Percentiles rank a stretch among this genome's conserved stretches.
phyloP scores from a whole-genome alignment of 2,797 vertebrate species.

The Acanthornis magna region DNA sequence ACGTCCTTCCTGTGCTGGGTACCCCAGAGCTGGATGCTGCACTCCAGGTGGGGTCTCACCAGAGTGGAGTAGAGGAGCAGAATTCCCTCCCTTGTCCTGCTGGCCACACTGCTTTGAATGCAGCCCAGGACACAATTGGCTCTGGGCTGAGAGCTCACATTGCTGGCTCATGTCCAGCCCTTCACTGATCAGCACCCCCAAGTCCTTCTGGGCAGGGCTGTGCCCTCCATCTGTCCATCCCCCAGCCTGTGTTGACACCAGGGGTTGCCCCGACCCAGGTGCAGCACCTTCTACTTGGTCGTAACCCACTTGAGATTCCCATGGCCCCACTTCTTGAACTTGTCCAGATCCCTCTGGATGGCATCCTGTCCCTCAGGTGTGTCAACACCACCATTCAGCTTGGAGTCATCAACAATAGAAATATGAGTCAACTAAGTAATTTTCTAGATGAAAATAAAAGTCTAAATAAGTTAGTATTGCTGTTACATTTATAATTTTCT shows the following conservation, averaged over 20 bases:
- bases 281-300: too few relatives aligned
- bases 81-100: fast-evolving
- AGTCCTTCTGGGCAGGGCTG: neutral
- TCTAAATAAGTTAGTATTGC: neutral
- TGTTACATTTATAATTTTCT: neutral
- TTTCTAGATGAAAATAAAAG: neutral
- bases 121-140: neutral
- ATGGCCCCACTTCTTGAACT: fast-evolving
- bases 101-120: fast-evolving
- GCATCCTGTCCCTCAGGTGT: neutral
- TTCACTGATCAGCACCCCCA: neutral
- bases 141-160: neutral
- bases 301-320: fast-evolving
- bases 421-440: neutral
- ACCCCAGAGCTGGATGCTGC: neutral
- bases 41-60: neutral
- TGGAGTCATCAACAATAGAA: neutral
- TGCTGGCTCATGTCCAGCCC: neutral
- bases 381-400: neutral
- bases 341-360: neutral
- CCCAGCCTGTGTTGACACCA: fast-evolving
- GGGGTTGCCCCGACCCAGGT: fast-evolving
- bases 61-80: neutral
- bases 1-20: neutral
- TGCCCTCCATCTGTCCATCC: fast-evolving